Evolutionary conservation across 2,797 vertebrate genomes (phyloP), one percentile per base, ranked within the genome.

Genomic region (Malurus leucopterus): DNA sequence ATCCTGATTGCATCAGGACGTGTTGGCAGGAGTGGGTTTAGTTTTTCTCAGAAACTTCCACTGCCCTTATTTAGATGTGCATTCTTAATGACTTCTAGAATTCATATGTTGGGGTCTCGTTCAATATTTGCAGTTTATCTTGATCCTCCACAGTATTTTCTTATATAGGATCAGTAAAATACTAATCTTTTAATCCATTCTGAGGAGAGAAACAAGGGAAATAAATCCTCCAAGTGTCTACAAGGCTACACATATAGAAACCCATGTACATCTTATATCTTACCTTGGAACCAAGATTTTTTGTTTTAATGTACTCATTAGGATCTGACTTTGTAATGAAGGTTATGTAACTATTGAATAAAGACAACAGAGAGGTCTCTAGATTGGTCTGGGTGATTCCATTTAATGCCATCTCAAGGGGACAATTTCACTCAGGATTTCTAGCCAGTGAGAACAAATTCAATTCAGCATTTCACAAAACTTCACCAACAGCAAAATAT

Each of bases 31-130:
- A 43, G 15, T 3, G 10, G 43, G 17, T 77, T 38, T 47, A 20
- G 21, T 6, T 7, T 44, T 26, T 55, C 77, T 44, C 15, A 4
- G 27, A 44, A 83, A 79, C 7, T 53, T 40, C 4, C 16, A 11
- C 24, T 86, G 22, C 13, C 65, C 3, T 68, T 72, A 40, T 0
- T 0, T 34, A 51, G 16, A 34, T 67, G 24, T 6, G 7, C 11
- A 44, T 71, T 44, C 11, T 75, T 69, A 81, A 59, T 13, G 16
- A 51, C 44, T 69, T 36, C 15, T 44, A 21, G 18, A 88, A 82
- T 43, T 55, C 6, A 19, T 59, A 20, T 54, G 91, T 36, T 55
- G 32, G 22, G 21, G 11, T 63, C 19, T 64, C 76, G 38, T 49
- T 90, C 16, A 53, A 23, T 70, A 67, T 63, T 70, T 67, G 15